These are phyloP conservation scores for Sula dactylatra DNA, from an alignment of 2,113 vertebrate genomes.

Conservation along the genomic window DNA sequence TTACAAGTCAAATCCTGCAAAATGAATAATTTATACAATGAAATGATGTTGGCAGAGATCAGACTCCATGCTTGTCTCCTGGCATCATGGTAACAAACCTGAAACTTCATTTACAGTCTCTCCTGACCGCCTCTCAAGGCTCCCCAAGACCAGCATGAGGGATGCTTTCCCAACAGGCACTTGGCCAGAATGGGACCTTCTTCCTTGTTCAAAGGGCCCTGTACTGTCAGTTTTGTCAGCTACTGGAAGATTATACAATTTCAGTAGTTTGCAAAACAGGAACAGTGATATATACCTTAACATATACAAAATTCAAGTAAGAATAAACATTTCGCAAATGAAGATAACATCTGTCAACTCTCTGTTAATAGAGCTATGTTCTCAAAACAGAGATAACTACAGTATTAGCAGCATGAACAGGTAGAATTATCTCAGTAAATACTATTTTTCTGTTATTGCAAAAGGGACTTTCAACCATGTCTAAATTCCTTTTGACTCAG, in stretches of 20 bases:
- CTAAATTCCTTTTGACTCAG: not conserved
- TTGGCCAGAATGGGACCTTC: not conserved
- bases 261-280: not conserved
- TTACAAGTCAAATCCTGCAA: not conserved
- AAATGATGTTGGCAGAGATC: not conserved
- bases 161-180: not conserved
- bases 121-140: rapidly evolving
- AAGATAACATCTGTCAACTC: not conserved
- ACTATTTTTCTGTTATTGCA: not conserved
- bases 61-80: not conserved
- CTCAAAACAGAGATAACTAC: not conserved
- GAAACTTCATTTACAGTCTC: not conserved
- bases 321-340: not conserved
- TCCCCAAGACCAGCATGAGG: not conserved
- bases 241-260: not conserved
- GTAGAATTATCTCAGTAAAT: not conserved
- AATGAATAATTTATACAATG: not conserved
- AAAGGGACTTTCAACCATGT: not conserved
- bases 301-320: not conserved
- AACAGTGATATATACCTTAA: not conserved
- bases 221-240: not conserved
- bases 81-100: not conserved
- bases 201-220: not conserved
- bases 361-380: not conserved
- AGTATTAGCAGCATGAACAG: not conserved